Conservation (phyloP, 2,113 vertebrate genomes). For the Hymenochirus boettgeri region DNA sequence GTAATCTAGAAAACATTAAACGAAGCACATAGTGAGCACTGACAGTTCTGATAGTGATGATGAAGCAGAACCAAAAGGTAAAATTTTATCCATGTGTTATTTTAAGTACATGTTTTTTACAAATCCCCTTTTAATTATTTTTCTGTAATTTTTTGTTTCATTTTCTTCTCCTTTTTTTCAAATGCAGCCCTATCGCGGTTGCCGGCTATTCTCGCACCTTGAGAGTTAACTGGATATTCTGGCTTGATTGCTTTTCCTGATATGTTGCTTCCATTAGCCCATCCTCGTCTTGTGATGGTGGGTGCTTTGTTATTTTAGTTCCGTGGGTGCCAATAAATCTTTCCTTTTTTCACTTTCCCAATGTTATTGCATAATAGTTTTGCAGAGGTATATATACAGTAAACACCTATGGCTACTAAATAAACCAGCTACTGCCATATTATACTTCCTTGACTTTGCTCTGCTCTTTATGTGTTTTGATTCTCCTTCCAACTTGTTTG, state of each 20-base stretch:
- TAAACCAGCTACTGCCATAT: no score
- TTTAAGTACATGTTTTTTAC: background rate
- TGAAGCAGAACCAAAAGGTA: slow-evolving; percentile 80
- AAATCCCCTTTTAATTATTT: no score
- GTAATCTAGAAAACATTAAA: slow-evolving; percentile 83
- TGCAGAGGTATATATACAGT: no score
- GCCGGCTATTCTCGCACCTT: background rate
- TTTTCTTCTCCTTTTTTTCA: background rate
- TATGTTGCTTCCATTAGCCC: background rate
- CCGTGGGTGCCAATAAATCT: background rate
- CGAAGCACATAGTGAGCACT: slow-evolving; percentile 81
- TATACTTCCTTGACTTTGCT: no score
- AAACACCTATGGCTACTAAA: no score
- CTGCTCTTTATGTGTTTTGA: no score
- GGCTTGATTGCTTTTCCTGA: background rate
- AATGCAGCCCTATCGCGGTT: background rate
- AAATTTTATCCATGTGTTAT: slow-evolving; percentile 36
- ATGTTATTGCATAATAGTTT: no score
- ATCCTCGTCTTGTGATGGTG: background rate
- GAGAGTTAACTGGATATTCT: background rate
- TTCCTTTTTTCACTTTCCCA: background rate
- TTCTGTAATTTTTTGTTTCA: background rate
- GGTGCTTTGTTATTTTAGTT: background rate
- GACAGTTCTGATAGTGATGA: slow-evolving; percentile 87
- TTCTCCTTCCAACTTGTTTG: no score